A percentile compares a stretch with the other conserved stretches of the same genome.
Conservation (phyloP, 2,797 vertebrate genomes). For the Knipowitschia caucasica region DNA sequence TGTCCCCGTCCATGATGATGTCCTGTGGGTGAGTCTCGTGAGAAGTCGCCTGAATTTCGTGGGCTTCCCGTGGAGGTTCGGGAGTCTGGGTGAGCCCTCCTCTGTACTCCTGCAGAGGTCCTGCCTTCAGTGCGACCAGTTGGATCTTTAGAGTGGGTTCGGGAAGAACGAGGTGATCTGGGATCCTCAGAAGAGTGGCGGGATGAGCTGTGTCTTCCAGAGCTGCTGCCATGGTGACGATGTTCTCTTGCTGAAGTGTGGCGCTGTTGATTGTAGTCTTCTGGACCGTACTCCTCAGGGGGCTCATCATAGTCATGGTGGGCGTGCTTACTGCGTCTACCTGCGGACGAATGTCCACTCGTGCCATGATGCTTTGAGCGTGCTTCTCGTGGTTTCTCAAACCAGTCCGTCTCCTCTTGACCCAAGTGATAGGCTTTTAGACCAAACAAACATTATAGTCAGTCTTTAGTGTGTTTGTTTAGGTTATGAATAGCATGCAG, state of each 20-base stretch:
- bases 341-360: constrained; percentile 86
- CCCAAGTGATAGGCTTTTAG: constrained; percentile 99
- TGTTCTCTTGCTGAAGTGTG: constrained; percentile 85
- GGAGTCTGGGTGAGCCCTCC: constrained; percentile 80
- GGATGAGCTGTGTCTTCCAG: constrained; percentile 85
- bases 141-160: constrained; percentile 86
- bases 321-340: constrained; percentile 90
- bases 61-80: constrained; percentile 77
- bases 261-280: constrained; percentile 85
- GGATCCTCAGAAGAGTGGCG: constrained; percentile 86
- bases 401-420: constrained; percentile 99
- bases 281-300: constrained; percentile 89
- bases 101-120: constrained; percentile 75
- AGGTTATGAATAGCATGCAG: constrained; percentile 53
- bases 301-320: constrained; percentile 96
- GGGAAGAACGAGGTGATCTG: constrained; percentile 81
- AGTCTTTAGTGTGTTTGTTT: constrained; percentile 54
- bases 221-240: constrained; percentile 86
- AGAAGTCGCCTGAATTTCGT: constrained; percentile 82
- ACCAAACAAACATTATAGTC: constrained; percentile 85
- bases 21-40: constrained; percentile 78
- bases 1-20: constrained; percentile 85
- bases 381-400: constrained; percentile 96
- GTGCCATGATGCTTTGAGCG: constrained; percentile 89
- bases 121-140: constrained; percentile 81